A percentile compares a stretch with the other conserved stretches of the same genome.
phyloP scores from a whole-genome alignment of 2,888 invertebrate genomes.

The Operophtera brumata region DNA sequence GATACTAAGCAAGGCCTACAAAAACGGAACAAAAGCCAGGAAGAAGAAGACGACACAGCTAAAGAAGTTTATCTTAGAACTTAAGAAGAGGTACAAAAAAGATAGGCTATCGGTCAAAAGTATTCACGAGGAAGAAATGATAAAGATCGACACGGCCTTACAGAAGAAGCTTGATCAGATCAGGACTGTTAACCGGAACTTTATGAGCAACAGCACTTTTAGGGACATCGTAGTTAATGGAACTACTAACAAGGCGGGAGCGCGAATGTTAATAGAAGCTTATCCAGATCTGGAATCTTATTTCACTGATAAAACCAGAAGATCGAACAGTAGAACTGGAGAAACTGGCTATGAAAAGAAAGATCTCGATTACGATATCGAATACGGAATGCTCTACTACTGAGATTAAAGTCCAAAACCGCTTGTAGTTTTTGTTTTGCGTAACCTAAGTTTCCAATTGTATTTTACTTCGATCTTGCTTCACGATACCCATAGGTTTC shows the following conservation, averaged over 20 bases:
- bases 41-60: conserved; percentile 61
- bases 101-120: conserved; percentile 57
- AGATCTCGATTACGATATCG: conserved; percentile 59
- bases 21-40: conserved; percentile 52
- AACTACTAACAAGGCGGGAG: conserved; percentile 43
- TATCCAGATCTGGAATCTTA: conserved; percentile 54
- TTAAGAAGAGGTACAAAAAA: conserved; percentile 59
- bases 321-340: conserved; percentile 10
- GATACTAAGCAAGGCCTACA: conserved; percentile 53
- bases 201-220: conserved; percentile 54
- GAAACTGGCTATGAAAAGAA: conserved; percentile 2
- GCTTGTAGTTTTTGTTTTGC: conserved; percentile 11
- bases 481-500: neutral
- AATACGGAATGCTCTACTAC: conserved; percentile 59
- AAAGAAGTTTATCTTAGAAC: conserved; percentile 57
- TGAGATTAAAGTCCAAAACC: conserved; percentile 43
- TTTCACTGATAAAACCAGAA: conserved; percentile 34
- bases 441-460: neutral
- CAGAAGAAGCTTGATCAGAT: conserved; percentile 48
- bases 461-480: conserved; percentile 4
- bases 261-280: conserved; percentile 48
- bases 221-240: conserved; percentile 59
- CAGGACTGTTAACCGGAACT: conserved; percentile 48
- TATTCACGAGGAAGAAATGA: conserved; percentile 53
- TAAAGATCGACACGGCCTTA: conserved; percentile 51